phyloP scores from a whole-genome alignment of 2,113 vertebrate species.

The Ptyas mucosa region DNA sequence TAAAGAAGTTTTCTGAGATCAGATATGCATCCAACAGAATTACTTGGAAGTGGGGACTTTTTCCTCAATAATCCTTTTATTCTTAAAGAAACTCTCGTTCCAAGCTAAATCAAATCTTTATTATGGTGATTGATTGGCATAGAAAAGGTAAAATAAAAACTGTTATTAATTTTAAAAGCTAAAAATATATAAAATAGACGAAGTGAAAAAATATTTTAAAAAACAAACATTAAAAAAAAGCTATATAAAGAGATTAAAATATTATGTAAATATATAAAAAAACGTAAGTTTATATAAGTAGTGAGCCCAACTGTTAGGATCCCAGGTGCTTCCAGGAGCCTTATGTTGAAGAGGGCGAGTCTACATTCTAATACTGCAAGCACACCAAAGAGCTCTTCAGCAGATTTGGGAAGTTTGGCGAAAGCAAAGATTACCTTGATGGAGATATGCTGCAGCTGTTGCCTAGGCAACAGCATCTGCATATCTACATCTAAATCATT shows the following conservation, averaged over 20 bases:
- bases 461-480: neutral
- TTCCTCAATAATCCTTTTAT: neutral
- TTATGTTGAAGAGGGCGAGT: neutral
- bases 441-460: neutral
- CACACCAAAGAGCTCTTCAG: neutral
- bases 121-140: too few species aligned
- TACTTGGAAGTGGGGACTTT: neutral
- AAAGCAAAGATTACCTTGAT: neutral
- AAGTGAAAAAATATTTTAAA: too few species aligned
- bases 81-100: neutral
- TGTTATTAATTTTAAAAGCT: too few species aligned
- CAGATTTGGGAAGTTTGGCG: neutral
- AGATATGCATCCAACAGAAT: neutral
- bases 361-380: neutral
- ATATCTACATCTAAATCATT: neutral
- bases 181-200: too few species aligned
- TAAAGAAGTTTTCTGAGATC: neutral
- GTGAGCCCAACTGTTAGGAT: neutral
- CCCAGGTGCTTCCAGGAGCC: neutral
- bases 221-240: too few species aligned
- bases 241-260: too few species aligned
- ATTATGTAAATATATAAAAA: too few species aligned
- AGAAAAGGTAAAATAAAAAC: too few species aligned
- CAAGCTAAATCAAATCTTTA: neutral
- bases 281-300: neutral